phyloP scores from a whole-genome alignment of 2,888 invertebrate species.

The Troides aeacus region DNA sequence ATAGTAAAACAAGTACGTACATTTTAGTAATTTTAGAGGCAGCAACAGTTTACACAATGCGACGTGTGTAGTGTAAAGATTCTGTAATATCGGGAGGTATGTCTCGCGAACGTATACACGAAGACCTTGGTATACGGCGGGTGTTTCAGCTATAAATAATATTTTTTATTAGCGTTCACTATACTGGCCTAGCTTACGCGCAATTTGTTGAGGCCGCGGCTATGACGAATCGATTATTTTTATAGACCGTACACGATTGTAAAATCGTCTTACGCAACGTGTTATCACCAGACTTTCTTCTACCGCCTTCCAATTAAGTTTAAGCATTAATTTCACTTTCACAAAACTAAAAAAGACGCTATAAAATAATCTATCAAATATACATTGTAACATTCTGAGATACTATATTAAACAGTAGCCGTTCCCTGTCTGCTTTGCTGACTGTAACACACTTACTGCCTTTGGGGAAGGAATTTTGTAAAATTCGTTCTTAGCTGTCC shows the following conservation, averaged over 20 bases:
- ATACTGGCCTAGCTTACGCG: slow-evolving; percentile 17
- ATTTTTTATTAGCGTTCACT: slow-evolving; percentile 25
- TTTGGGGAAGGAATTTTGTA: too few species aligned
- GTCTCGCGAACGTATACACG: slow-evolving; percentile 7
- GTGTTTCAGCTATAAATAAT: slow-evolving; percentile 27
- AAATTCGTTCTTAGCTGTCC: too few species aligned
- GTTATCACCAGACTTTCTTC: slow-evolving; percentile 15
- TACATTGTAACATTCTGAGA: too few species aligned
- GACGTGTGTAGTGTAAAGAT: background rate
- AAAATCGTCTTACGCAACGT: slow-evolving; percentile 19
- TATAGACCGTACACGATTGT: slow-evolving; percentile 22
- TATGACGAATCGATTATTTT: slow-evolving; percentile 20
- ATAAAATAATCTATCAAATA: too few species aligned
- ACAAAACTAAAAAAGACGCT: background rate
- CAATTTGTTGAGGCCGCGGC: slow-evolving; percentile 16
- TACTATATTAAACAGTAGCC: too few species aligned
- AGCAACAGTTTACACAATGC: too few species aligned
- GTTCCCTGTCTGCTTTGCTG: too few species aligned
- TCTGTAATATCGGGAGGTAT: slow-evolving; percentile 10
- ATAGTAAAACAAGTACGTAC: too few species aligned
- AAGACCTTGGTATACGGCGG: slow-evolving; percentile 22
- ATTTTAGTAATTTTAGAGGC: too few species aligned
- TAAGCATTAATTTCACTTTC: slow-evolving; percentile 3
- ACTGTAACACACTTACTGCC: too few species aligned
- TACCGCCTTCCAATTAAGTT: slow-evolving; percentile 2